A percentile compares a stretch with the other conserved stretches of the same genome.
These are phyloP conservation scores for Drosophila stalkeri DNA, from an alignment of 2,888 invertebrate genomes.

Conservation along the genomic window DNA sequence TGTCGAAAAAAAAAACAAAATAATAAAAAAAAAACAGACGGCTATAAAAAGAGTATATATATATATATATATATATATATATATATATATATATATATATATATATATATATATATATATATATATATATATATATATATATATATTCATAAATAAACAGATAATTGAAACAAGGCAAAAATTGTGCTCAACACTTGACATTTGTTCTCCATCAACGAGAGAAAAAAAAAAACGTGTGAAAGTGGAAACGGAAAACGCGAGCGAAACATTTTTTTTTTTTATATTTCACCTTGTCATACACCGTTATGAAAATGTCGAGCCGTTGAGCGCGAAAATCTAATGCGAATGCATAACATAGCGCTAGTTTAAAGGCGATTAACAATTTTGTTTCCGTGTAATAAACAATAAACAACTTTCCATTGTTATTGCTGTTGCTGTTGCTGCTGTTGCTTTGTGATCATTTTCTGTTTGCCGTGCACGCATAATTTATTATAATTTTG, in stretches of 20 bases:
- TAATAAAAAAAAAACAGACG: conserved; percentile 32
- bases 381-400: conserved; percentile 76
- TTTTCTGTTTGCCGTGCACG: conserved; percentile 54
- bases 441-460: conserved; percentile 40
- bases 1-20: conserved; percentile 29
- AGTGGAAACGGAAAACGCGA: neutral
- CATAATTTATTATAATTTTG: conserved; percentile 82
- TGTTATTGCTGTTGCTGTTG: conserved; percentile 49
- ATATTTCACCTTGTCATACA: conserved; percentile 39
- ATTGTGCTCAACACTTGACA: conserved; percentile 42
- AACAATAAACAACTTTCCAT: conserved; percentile 68
- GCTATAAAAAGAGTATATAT: conserved; percentile 13
- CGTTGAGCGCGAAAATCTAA: conserved; percentile 43
- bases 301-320: conserved; percentile 53
- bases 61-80: neutral
- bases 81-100: too few species aligned
- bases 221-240: conserved; percentile 13
- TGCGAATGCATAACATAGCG: conserved; percentile 23
- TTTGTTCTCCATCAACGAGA: conserved; percentile 44
- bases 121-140: neutral
- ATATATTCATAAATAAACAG: neutral
- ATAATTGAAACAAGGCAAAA: conserved; percentile 39
- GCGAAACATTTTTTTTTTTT: neutral
- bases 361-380: conserved; percentile 48
- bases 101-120: neutral